Evolutionary conservation across 2,113 vertebrate genomes (phyloP).

Genomic region (Corythornis cristatus): DNA sequence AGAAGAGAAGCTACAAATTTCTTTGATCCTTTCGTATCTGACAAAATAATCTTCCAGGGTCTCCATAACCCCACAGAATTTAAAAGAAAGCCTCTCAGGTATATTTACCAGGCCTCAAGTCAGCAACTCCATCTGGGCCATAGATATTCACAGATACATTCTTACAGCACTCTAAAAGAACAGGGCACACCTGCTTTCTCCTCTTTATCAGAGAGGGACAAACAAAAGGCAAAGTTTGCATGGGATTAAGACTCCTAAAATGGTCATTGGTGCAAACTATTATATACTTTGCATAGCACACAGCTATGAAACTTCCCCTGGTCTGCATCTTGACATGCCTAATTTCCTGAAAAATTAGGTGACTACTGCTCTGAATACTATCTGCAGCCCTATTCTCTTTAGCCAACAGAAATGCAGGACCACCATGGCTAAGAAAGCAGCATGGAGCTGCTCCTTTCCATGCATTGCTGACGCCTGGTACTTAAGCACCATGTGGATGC

Average conservation of each 20-base stretch:
- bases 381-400: neutral
- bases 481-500: rapidly evolving
- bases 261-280: neutral
- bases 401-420: neutral
- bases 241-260: neutral
- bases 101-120: neutral
- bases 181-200: neutral
- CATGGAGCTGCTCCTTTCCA: neutral
- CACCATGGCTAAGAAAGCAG: neutral
- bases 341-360: neutral
- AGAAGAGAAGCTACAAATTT: neutral
- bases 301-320: neutral
- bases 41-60: neutral
- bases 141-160: neutral
- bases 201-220: neutral
- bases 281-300: neutral
- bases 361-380: neutral
- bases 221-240: neutral
- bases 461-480: neutral
- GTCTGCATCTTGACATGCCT: neutral
- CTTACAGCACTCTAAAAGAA: neutral
- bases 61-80: neutral
- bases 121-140: neutral
- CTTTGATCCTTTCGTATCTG: neutral
- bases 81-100: neutral